phyloP scores from a whole-genome alignment of 2,888 invertebrate genomes.

The Cheilosia impressa region DNA sequence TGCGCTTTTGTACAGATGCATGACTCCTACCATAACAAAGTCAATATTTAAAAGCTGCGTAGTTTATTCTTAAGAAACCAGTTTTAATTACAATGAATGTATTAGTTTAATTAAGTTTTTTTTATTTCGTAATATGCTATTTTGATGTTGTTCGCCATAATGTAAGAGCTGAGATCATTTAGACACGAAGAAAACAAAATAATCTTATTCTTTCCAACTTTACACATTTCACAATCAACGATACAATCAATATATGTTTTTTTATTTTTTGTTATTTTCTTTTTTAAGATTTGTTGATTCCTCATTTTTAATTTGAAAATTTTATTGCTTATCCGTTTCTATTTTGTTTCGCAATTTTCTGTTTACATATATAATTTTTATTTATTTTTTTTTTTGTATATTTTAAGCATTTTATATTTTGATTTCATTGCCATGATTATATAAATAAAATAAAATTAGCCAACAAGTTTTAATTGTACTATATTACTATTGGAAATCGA shows the following conservation, averaged over 20 bases:
- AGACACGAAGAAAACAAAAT: neutral
- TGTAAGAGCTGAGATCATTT: constrained; percentile 31
- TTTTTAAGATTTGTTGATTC: neutral
- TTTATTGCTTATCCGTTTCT: constrained; percentile 44
- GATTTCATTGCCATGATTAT: constrained; percentile 19
- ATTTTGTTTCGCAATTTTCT: constrained; percentile 18
- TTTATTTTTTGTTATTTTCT: neutral
- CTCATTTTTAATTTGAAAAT: constrained; percentile 17
- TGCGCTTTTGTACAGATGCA: neutral
- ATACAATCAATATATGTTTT: neutral
- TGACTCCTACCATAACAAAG: neutral
- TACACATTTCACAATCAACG: constrained; percentile 9
- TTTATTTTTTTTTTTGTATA: neutral
- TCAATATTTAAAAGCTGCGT: constrained; percentile 2
- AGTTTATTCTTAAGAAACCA: constrained; percentile 15
- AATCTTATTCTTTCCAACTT: constrained; percentile 1
- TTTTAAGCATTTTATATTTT: constrained; percentile 33
- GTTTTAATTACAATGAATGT: constrained; percentile 8
- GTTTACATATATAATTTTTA: neutral
- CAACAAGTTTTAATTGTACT: constrained; percentile 35
- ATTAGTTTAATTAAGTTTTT: neutral
- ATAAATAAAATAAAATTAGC: constrained; percentile 31
- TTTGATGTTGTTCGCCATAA: constrained; percentile 2
- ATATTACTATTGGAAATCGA: constrained; percentile 24
- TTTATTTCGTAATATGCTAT: constrained; percentile 1